Percentiles rank a stretch among this genome's conserved stretches.
phyloP scores from a whole-genome alignment of 2,113 vertebrate species.

The Eira barbara region DNA sequence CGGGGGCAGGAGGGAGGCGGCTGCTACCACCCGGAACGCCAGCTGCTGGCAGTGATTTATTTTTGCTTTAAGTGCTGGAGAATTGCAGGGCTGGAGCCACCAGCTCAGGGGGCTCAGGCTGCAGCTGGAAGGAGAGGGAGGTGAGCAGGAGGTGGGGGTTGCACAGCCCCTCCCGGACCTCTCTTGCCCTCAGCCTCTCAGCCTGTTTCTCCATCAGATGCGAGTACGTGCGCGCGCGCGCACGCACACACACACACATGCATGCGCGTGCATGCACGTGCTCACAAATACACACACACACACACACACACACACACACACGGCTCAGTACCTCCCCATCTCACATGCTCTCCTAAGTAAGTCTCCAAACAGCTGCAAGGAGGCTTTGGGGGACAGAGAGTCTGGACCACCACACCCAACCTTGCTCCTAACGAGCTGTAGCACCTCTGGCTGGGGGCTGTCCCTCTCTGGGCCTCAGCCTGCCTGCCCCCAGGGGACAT shows the following conservation, averaged over 20 bases:
- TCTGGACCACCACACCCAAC: neutral
- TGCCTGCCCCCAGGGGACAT: neutral
- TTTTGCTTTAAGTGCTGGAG: conserved; percentile 71
- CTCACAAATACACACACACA: neutral
- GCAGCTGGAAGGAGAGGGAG: conserved; percentile 54
- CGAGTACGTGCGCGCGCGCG: no score
- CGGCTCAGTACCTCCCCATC: neutral
- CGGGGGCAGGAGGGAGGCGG: neutral
- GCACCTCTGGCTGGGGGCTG: neutral
- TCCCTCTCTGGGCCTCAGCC: neutral
- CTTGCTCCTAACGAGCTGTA: neutral
- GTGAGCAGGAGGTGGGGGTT: neutral
- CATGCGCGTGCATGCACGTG: neutral
- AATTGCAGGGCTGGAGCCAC: conserved; percentile 65
- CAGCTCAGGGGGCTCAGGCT: conserved; percentile 41
- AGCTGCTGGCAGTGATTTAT: conserved; percentile 65
- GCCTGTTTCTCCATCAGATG: neutral
- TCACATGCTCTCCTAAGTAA: neutral
- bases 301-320: neutral
- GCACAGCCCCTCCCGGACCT: neutral
- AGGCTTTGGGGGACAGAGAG: neutral
- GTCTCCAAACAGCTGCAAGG: neutral
- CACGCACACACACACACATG: neutral
- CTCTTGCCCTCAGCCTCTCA: neutral
- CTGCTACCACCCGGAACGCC: conserved; percentile 61